Evolutionary conservation across 2,113 vertebrate genomes (phyloP), one percentile per base, ranked within the genome.

Genomic region (Melospiza melodia): DNA sequence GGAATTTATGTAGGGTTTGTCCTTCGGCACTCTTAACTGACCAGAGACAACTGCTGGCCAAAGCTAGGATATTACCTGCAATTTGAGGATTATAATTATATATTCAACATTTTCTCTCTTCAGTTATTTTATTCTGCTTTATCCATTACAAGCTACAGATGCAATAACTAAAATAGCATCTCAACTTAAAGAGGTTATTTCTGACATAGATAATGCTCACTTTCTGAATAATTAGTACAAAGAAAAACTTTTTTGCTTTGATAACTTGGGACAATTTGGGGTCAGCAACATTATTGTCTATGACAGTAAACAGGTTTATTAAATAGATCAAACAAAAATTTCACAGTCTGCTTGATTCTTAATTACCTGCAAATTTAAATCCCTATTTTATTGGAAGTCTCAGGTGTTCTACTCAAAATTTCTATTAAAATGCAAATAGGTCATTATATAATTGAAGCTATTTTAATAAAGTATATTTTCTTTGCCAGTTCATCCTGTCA

Each of bases 371-470:
- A 95, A 95, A 97, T 97, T 97, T 95, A 97, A 97, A 97, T 89
- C 91, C 82, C 72, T 79, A 81, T 77, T 89, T 97, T 96, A 95
- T 90, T 92, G 80, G 59, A 95, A 95, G 94, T 94, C 95, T 97
- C 97, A 96, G 94, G 92, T 97, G 96, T 82, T 94, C 39, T 35
- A 93, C 65, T 95, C 51, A 95, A 96, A 97, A 95, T 77, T 93
- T 94, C 84, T 87, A 97, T 98, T 98, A 97, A 98, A 97, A 98
- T 97, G 97, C 95, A 97, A 97, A 97, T 97, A 74, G 69, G 59
- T 88, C 95, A 97, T 96, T 97, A 97, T 97, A 95, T 97, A 97
- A 95, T 95, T 96, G 78, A 94, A 95, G 71, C 24, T 93, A 92
- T 95, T 98, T 96, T 93, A 98, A 93, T 95, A 95, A 95, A 95